Evolutionary conservation across 2,113 vertebrate genomes (phyloP), one percentile per base, ranked within the genome.

Genomic region (Todiramphus chloris): DNA sequence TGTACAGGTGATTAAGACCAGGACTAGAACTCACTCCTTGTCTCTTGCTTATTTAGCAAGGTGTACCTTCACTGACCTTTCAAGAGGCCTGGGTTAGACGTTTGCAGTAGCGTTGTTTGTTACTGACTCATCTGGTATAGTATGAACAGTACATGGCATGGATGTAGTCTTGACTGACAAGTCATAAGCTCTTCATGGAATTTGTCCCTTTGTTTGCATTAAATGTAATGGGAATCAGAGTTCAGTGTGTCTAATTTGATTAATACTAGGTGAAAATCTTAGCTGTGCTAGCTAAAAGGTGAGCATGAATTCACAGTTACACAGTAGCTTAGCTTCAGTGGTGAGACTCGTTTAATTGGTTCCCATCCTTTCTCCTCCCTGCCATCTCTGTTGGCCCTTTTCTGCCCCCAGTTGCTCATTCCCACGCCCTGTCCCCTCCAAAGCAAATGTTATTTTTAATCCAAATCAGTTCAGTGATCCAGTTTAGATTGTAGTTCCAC

Each of bases 361-460:
- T 91, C 37, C 60, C 35, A 33, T 89, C 8, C 30, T 72, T 94
- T 78, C 79, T 92, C 64, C 66, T 78, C 43, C 68, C 24, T 27
- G 24, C 48, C 62, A 70, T 56, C 80, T 75, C 64, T 78, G 60
- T 46, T 7, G 0, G 51, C 53, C 73, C 43, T 87, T 87, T 94
- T 94, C 64, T 97, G 76, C 91, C 86, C 85, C 51, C 15, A 67
- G 51, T 75, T 67, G 51, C 51, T 94, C 77, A 56, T 94, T 96
- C 87, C 77, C 96, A 96, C 5, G 16, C 91, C 77, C 89, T 59
- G 16, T 87, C 51, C 83, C 76, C 86, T 95, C 86, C 80, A 94
- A 96, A 96, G 59, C 37, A 94, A 89, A 94, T 78, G 91, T 70
- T 94, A 75, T 89, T 95, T 95, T 87, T 87, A 97, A 84, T 94